phyloP scores from a whole-genome alignment of 2,888 invertebrate genomes.

The Calameuta idolon region DNA sequence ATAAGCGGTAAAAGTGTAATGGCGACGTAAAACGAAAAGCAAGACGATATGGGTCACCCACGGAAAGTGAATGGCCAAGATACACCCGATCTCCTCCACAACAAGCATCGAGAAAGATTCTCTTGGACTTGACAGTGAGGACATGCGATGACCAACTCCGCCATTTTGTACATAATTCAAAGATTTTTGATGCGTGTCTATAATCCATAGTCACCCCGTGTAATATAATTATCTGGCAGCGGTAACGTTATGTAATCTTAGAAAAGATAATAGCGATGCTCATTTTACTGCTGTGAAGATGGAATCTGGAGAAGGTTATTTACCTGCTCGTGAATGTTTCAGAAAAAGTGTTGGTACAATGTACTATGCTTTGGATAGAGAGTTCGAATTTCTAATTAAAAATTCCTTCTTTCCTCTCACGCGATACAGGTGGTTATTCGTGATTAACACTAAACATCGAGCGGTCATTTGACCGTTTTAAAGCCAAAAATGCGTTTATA shows the following conservation, averaged over 20 bases:
- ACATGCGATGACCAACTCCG: neutral
- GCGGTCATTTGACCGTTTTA: too few relatives aligned
- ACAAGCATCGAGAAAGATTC: neutral
- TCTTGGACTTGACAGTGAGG: neutral
- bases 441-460: too few relatives aligned
- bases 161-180: neutral
- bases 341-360: neutral
- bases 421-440: neutral
- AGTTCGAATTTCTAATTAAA: neutral
- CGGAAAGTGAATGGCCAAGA: conserved; percentile 56
- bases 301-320: neutral
- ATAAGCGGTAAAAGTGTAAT: conserved; percentile 44
- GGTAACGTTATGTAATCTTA: neutral
- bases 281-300: neutral
- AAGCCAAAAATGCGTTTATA: too few relatives aligned
- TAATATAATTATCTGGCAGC: neutral
- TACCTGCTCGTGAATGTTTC: neutral
- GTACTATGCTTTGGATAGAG: neutral
- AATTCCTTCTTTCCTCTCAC: neutral
- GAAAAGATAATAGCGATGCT: neutral
- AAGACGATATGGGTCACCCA: conserved; percentile 49
- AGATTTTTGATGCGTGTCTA: neutral
- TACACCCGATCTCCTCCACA: neutral
- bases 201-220: neutral
- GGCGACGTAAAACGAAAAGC: conserved; percentile 39